Conservation (phyloP, 2,797 vertebrate species). For the Sandelia bainsii region DNA sequence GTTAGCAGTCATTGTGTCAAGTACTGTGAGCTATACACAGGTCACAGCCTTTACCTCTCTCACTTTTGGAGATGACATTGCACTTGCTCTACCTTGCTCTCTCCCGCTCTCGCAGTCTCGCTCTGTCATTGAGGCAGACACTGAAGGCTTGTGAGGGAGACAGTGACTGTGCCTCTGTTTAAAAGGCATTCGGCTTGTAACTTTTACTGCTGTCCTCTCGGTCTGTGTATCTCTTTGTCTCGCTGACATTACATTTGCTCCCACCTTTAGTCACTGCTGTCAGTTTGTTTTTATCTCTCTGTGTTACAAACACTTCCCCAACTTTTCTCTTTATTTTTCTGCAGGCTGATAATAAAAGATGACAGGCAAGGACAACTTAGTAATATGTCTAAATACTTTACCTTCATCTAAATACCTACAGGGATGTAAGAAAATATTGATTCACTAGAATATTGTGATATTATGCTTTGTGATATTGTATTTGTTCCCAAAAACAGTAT, state of each 20-base stretch:
- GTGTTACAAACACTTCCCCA: not conserved
- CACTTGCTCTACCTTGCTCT: constrained; percentile 38
- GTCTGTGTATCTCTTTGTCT: constrained; percentile 26
- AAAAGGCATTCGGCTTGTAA: constrained; percentile 32
- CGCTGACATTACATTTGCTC: constrained; percentile 24
- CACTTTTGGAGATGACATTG: constrained; percentile 64
- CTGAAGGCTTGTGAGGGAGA: constrained; percentile 28
- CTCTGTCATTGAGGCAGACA: constrained; percentile 46
- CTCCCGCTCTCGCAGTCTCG: constrained; percentile 19
- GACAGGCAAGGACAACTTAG: not conserved
- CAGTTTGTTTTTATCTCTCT: constrained; percentile 15
- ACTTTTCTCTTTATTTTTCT: not conserved
- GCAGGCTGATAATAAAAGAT: not conserved
- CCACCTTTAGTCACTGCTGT: not conserved
- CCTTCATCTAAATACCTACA: too few species aligned
- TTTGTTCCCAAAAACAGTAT: too few species aligned
- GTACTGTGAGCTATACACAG: constrained; percentile 48
- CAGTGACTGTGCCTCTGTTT: constrained; percentile 26
- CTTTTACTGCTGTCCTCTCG: constrained; percentile 14
- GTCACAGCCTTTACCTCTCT: constrained; percentile 64
- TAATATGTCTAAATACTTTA: not conserved
- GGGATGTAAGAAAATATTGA: too few species aligned
- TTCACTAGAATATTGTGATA: too few species aligned
- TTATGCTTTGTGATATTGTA: too few species aligned
- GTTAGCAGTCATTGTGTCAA: constrained; percentile 72